Evolutionary conservation across 2,113 vertebrate genomes (phyloP).

Genomic region (Semnornis frantzii): DNA sequence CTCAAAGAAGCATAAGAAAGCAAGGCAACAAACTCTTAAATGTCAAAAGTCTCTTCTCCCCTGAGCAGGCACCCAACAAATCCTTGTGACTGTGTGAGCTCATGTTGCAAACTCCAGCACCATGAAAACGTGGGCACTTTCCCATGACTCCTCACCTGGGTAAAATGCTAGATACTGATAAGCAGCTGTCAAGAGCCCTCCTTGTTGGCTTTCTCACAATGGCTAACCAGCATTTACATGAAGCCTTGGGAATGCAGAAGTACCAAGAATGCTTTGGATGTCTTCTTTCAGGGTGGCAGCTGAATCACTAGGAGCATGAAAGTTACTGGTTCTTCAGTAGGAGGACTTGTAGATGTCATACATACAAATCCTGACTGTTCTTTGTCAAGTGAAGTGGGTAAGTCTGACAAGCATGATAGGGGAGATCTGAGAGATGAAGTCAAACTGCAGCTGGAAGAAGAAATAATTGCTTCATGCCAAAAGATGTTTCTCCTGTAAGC

Average conservation of each 20-base stretch:
- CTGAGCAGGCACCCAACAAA: neutral
- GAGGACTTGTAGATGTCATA: neutral
- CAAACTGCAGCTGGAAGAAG: neutral
- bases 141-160: neutral
- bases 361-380: neutral
- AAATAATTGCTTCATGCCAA: neutral
- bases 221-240: rapidly evolving
- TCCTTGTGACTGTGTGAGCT: neutral
- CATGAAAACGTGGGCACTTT: neutral
- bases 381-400: neutral
- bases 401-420: neutral
- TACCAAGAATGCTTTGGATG: neutral
- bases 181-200: neutral
- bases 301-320: neutral
- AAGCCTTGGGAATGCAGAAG: neutral
- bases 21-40: neutral
- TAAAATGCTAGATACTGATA: neutral
- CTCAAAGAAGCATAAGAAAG: neutral
- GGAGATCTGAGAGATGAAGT: neutral
- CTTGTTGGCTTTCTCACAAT: neutral
- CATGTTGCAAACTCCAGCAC: neutral
- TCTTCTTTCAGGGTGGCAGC: neutral
- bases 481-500: neutral
- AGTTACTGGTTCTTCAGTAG: neutral
- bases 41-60: neutral